Conservation (phyloP, 2,888 invertebrate genomes). For the Limnephilus auricula region DNA sequence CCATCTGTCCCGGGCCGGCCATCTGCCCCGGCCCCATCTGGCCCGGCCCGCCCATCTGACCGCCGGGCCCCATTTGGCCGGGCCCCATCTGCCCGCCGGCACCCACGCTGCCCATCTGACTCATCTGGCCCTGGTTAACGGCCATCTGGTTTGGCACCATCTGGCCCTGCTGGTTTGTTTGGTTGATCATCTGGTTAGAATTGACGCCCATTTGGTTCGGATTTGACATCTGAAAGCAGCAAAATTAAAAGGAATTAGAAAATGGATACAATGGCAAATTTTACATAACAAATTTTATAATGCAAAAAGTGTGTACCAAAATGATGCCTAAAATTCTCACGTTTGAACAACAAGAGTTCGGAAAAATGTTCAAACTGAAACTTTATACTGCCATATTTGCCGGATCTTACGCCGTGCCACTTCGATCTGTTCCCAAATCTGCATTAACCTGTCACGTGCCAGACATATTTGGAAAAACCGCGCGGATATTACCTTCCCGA, state of each 20-base stretch:
- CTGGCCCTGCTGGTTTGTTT: slow-evolving; percentile 66
- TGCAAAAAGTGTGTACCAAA: too few species aligned
- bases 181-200: slow-evolving; percentile 48
- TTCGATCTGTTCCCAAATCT: too few species aligned
- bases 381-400: too few species aligned
- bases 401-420: too few species aligned
- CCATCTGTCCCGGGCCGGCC: slow-evolving; percentile 71
- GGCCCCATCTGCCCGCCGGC: slow-evolving; percentile 70
- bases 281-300: too few species aligned
- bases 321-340: too few species aligned
- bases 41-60: slow-evolving; percentile 71
- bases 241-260: not conserved
- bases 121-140: slow-evolving; percentile 70
- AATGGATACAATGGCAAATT: too few species aligned
- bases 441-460: too few species aligned
- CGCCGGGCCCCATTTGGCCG: slow-evolving; percentile 70
- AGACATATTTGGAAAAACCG: too few species aligned
- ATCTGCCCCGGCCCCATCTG: slow-evolving; percentile 67
- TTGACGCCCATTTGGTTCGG: slow-evolving; percentile 59
- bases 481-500: too few species aligned
- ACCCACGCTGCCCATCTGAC: slow-evolving; percentile 67
- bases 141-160: slow-evolving; percentile 70
- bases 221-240: slow-evolving; percentile 61
- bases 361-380: too few species aligned
- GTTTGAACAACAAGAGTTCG: too few species aligned